phyloP scores from a whole-genome alignment of 1,140 invertebrate species.

The Brachionus manjavacas region DNA sequence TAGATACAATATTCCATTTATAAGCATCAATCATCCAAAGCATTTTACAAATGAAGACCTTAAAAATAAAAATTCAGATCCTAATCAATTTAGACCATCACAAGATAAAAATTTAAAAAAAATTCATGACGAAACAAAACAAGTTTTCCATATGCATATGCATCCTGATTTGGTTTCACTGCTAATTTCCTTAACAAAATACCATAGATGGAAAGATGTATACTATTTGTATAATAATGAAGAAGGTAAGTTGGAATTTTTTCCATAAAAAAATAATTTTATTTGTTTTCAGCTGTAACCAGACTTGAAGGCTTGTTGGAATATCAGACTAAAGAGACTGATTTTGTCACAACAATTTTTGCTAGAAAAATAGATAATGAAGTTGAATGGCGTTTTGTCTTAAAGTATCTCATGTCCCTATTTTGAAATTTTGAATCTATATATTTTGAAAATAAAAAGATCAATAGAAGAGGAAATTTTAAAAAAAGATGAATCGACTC shows the following conservation, averaged over 20 bases:
- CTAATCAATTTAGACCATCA: not conserved
- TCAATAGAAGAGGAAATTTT: conserved; percentile 21
- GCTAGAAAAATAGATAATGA: conserved; percentile 4
- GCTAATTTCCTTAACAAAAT: conserved; percentile 79
- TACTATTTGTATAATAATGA: conserved; percentile 88
- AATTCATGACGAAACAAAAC: not conserved
- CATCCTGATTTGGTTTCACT: conserved; percentile 83
- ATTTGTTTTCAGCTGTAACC: not conserved
- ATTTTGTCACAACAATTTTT: conserved; percentile 8
- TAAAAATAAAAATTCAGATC: not conserved
- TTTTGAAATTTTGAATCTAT: not conserved
- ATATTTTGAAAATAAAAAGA: not conserved
- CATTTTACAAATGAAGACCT: not conserved
- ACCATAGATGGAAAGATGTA: conserved; percentile 82
- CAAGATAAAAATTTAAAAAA: not conserved
- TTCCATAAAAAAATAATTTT: not conserved
- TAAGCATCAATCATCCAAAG: conserved; percentile 59
- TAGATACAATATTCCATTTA: conserved; percentile 90
- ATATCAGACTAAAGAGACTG: conserved; percentile 33
- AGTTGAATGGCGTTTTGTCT: not conserved
- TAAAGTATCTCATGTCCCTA: not conserved
- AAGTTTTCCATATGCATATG: conserved; percentile 60
- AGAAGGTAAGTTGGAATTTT: conserved; percentile 71
- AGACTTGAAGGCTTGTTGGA: conserved; percentile 20
- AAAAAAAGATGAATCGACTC: not conserved